Percentiles rank a stretch among this genome's conserved stretches.
These are phyloP conservation scores for Apamea crenata DNA, from an alignment of 2,888 invertebrate genomes.

Conservation along the genomic window DNA sequence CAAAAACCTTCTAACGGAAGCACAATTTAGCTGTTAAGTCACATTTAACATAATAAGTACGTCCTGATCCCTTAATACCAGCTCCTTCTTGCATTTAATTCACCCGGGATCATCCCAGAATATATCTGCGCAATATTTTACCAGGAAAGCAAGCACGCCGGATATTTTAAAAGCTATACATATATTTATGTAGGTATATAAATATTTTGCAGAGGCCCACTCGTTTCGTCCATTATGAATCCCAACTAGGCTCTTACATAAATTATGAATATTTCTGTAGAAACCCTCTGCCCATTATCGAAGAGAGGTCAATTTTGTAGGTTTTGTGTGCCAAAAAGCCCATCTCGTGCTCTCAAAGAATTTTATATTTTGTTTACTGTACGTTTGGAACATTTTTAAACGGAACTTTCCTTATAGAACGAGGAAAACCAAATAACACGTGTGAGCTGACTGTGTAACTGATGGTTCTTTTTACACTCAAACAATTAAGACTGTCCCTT, in stretches of 20 bases:
- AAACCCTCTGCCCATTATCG: slow-evolving; percentile 62
- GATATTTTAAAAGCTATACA: slow-evolving; percentile 56
- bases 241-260: slow-evolving; percentile 62
- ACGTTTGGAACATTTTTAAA: slow-evolving; percentile 31
- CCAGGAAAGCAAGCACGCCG: slow-evolving; percentile 18
- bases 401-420: slow-evolving; percentile 6
- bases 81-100: slow-evolving; percentile 34
- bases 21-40: slow-evolving; percentile 29
- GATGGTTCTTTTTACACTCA: slow-evolving; percentile 1
- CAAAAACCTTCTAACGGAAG: slow-evolving; percentile 33
- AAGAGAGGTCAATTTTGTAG: slow-evolving; percentile 62
- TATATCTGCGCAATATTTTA: slow-evolving; percentile 40
- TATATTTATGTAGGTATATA: slow-evolving; percentile 38
- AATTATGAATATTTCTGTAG: slow-evolving; percentile 65
- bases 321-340: slow-evolving; percentile 49
- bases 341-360: slow-evolving; percentile 33
- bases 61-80: slow-evolving; percentile 32
- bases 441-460: not conserved
- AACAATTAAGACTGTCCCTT: slow-evolving; percentile 1
- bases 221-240: slow-evolving; percentile 60
- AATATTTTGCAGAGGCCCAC: slow-evolving; percentile 55
- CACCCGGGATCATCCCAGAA: slow-evolving; percentile 29
- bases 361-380: slow-evolving; percentile 51
- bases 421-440: slow-evolving; percentile 29
- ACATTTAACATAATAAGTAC: slow-evolving; percentile 42